Evolutionary conservation across 2,888 invertebrate species (phyloP), one percentile per base, ranked within the genome.

Genomic region (Drosophila subquinaria): DNA sequence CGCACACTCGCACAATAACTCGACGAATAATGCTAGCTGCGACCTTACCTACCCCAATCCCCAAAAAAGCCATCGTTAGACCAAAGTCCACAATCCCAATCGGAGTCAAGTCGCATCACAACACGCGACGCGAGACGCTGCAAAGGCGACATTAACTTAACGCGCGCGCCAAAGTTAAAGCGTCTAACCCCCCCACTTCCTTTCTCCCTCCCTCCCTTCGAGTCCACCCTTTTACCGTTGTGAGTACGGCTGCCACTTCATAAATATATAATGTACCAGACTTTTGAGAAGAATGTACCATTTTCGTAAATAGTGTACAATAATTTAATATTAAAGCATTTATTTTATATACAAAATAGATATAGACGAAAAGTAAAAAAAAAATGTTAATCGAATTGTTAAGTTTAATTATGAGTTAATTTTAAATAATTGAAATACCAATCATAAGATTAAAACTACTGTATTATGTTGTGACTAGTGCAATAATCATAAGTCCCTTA

Each of bases 31-130:
- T 78, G 78, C 50, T 45, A 50, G 47, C 13, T 47, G 30, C 40
- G 13, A 56, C 67, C 56, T 64, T 63, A 68, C 68, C 73, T 69
- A 73, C 35, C 52, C 57, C 66, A 68, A 65, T 57, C 53, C 68
- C 43, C n/a, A 1, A 36, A 35, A 36, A 60, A 40, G 38, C 73
- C 56, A 72, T 67, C 48, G 67, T 77, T 71, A 66, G 74, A 56
- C 66, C 66, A 57, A 47, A 43, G 73, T 59, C 73, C 75, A 67
- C 45, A 48, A 60, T 56, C 63, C 60, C 63, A 78, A 69, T 73
- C 79, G 53, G 50, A 61, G 60, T 51, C 69, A 73, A 77, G 62
- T 56, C 73, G 48, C 60, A 68, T 63, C 68, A 76, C 63, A 57
- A 57, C 56, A 70, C 52, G 51, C 59, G 63, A 60, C 76, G 33